Percentiles rank a stretch among this genome's conserved stretches.
Evolutionary conservation across 2,888 invertebrate genomes (phyloP).

Genomic region (Lasioglossum morio): DNA sequence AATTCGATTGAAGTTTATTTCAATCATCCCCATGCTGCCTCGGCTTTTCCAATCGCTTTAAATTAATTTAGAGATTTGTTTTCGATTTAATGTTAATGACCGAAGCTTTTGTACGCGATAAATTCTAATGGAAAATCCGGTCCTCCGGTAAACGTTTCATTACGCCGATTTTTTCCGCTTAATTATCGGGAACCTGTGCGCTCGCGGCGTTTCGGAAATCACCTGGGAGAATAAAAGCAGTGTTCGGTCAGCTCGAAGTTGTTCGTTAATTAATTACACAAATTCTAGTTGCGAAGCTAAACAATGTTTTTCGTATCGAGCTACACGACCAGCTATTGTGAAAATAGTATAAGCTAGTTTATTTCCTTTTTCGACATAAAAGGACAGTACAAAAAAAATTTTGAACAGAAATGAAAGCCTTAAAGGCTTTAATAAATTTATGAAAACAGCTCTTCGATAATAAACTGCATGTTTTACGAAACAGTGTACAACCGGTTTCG

Average conservation of each 20-base stretch:
- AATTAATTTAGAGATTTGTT: conserved; percentile 26
- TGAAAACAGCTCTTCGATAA: neutral
- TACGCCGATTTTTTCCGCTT: neutral
- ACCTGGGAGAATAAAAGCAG: neutral
- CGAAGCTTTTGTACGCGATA: neutral
- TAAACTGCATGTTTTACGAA: neutral
- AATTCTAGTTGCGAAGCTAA: neutral
- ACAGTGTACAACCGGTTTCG: neutral
- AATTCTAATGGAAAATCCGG: neutral
- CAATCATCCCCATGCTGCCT: neutral
- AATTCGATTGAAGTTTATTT: conserved; percentile 4
- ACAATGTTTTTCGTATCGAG: neutral
- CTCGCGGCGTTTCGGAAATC: neutral
- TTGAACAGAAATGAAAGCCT: too few species aligned
- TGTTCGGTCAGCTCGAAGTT: neutral
- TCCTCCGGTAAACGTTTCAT: neutral
- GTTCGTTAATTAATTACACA: neutral
- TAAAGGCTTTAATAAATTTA: neutral
- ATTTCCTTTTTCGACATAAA: too few species aligned
- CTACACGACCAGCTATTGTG: neutral
- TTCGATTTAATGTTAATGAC: conserved; percentile 2
- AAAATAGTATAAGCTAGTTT: neutral
- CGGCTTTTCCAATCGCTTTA: neutral
- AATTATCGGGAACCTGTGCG: neutral
- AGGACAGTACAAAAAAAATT: too few species aligned